Evolutionary conservation across 2,113 vertebrate genomes (phyloP).

Genomic region (Ophthalmolycus amberensis): DNA sequence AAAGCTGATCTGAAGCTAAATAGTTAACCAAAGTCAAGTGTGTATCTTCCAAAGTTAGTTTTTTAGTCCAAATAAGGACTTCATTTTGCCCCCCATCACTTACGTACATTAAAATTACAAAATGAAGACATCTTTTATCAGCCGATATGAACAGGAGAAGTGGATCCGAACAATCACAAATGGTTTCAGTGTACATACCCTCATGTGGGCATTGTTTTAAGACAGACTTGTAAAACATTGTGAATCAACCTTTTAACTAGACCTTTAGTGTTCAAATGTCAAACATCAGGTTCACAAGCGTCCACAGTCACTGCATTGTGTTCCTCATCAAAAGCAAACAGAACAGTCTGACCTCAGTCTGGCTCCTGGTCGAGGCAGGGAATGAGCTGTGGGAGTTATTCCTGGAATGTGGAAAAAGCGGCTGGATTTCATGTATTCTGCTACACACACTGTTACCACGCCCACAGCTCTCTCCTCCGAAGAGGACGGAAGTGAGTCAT

Average conservation of each 20-base stretch:
- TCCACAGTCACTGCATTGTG: background rate
- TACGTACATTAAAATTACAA: background rate
- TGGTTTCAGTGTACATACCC: background rate
- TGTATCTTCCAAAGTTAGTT: no score
- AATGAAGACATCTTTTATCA: background rate
- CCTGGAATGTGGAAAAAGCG: slow-evolving; percentile 62
- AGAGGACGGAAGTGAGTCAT: background rate
- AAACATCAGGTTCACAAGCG: background rate
- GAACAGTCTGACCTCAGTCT: background rate
- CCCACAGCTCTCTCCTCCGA: background rate
- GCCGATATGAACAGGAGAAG: background rate
- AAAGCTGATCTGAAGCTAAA: no score
- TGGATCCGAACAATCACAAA: background rate
- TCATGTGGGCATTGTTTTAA: background rate
- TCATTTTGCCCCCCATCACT: background rate
- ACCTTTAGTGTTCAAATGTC: background rate
- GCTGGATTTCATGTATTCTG: slow-evolving; percentile 67
- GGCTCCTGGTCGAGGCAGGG: background rate
- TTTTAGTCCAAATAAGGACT: background rate
- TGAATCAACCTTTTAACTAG: background rate
- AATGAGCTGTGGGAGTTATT: slow-evolving; percentile 46
- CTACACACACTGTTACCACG: slow-evolving; percentile 17
- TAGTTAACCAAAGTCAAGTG: no score
- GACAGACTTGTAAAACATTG: no score
- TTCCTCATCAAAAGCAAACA: background rate